Percentiles rank a stretch among this genome's conserved stretches.
These are phyloP conservation scores for Chionodraco myersi DNA, from an alignment of 2,113 vertebrate genomes.

Conservation along the genomic window DNA sequence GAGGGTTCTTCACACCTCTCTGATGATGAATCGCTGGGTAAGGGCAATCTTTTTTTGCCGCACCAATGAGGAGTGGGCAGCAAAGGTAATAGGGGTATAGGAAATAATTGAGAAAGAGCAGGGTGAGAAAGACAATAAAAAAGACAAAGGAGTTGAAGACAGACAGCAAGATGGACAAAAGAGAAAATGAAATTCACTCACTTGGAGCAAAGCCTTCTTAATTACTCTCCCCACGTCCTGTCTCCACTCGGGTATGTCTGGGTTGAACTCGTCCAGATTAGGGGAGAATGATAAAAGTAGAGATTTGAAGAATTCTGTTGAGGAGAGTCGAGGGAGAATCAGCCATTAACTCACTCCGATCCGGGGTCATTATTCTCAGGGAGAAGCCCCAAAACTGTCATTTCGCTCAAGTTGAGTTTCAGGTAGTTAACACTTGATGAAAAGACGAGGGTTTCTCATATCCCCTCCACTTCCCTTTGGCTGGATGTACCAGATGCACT, in stretches of 20 bases:
- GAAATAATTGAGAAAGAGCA: slow-evolving; percentile 59
- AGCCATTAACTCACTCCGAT: slow-evolving; percentile 63
- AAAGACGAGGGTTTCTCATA: slow-evolving; percentile 57
- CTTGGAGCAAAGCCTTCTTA: slow-evolving; percentile 92
- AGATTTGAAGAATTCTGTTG: slow-evolving; percentile 96
- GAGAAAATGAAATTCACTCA: slow-evolving; percentile 77
- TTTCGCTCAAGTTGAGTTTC: slow-evolving; percentile 65
- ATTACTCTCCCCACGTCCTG: slow-evolving; percentile 94
- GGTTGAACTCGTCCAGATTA: slow-evolving; percentile 97
- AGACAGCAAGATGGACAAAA: slow-evolving; percentile 19
- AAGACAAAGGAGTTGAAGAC: slow-evolving; percentile 24
- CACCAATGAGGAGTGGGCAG: slow-evolving; percentile 55
- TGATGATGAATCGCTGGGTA: slow-evolving; percentile 70
- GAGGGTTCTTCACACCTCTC: slow-evolving; percentile 62
- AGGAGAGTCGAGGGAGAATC: slow-evolving; percentile 63
- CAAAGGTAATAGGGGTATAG: slow-evolving; percentile 36
- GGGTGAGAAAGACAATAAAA: slow-evolving; percentile 16
- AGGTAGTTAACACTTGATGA: slow-evolving; percentile 74
- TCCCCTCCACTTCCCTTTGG: slow-evolving; percentile 50
- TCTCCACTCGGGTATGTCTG: slow-evolving; percentile 97
- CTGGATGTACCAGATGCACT: slow-evolving; percentile 69
- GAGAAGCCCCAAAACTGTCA: slow-evolving; percentile 62
- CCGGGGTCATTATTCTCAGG: slow-evolving; percentile 54
- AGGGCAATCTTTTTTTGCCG: slow-evolving; percentile 45
- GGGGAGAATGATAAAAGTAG: slow-evolving; percentile 97